Evolutionary conservation across 2,113 vertebrate species (phyloP).

Genomic region (Catharus fuscescens): DNA sequence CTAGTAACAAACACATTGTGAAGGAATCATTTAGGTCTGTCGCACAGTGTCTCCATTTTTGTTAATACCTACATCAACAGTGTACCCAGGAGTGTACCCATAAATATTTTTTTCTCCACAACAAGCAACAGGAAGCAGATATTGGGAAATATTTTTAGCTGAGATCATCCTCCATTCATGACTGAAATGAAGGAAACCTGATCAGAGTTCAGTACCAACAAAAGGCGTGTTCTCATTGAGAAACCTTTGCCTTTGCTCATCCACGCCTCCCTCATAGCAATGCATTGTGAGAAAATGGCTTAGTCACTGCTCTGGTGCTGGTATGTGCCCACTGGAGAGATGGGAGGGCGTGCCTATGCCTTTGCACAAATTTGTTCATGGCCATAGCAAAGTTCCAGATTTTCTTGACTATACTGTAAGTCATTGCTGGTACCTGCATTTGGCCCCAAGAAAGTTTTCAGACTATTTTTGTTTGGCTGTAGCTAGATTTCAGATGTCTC

Average conservation of each 20-base stretch:
- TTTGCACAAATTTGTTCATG: neutral
- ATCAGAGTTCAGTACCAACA: neutral
- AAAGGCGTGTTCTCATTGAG: neutral
- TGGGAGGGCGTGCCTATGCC: neutral
- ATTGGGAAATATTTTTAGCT: neutral
- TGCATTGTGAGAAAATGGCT: neutral
- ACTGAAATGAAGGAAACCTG: neutral
- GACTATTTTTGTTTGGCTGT: neutral
- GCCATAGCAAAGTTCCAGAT: neutral
- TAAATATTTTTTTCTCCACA: neutral
- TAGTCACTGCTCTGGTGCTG: neutral
- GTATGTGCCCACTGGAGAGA: neutral
- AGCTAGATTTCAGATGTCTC: neutral
- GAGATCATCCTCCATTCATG: neutral
- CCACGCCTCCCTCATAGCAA: neutral
- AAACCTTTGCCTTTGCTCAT: neutral
- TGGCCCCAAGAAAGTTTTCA: neutral
- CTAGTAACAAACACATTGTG: conserved; percentile 68
- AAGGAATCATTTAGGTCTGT: neutral
- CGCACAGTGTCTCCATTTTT: neutral
- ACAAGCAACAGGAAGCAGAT: neutral
- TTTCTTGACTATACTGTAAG: neutral
- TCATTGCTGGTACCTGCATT: neutral
- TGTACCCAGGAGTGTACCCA: neutral
- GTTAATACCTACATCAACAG: neutral